Evolutionary conservation across 2,797 vertebrate species (phyloP), one percentile per base, ranked within the genome.

Genomic region (Acrossocheilus wenchowensis): DNA sequence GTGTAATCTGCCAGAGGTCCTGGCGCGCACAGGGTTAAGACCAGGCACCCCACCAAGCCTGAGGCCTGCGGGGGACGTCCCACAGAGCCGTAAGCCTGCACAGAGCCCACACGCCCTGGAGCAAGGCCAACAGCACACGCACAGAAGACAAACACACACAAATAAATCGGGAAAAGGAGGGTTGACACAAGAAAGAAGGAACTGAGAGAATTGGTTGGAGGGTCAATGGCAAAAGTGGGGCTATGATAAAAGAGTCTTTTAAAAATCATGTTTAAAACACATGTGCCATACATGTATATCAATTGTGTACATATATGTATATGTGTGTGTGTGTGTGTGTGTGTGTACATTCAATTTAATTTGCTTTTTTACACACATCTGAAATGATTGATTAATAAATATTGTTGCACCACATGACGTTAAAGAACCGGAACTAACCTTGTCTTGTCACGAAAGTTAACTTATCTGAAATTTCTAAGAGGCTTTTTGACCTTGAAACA

Each of bases 1-100:
- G 92, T 94, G 92, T 94, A 94, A 93, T 94, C 93, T 93, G 93
- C 94, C 92, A 91, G 93, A 93, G 91, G 93, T 91, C 94, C 92
- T 92, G 92, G 93, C 91, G 82, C 91, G 93, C 91, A 93, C 93
- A 92, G 94, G 92, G 93, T 93, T 94, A 94, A 95, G 91, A 94
- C 90, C 92, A 94, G 94, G 93, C 94, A 90, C 92, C 94, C 93
- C 90, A 95, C 94, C 93, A 95, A 94, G 93, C 87, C 92, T 69
- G 79, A 89, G 92, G 93, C 93, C 93, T 93, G 90, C 86, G 90
- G 93, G 94, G 94, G 95, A 93, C 91, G 87, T 94, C 94, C 94
- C 94, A 93, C 93, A 90, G 93, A 94, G 95, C 91, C 91, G 86
- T 93, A 94, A 93, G 92, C 92, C 92, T 92, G 92, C 90, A 90